phyloP scores from a whole-genome alignment of 2,797 vertebrate species.

The Anas georgica region DNA sequence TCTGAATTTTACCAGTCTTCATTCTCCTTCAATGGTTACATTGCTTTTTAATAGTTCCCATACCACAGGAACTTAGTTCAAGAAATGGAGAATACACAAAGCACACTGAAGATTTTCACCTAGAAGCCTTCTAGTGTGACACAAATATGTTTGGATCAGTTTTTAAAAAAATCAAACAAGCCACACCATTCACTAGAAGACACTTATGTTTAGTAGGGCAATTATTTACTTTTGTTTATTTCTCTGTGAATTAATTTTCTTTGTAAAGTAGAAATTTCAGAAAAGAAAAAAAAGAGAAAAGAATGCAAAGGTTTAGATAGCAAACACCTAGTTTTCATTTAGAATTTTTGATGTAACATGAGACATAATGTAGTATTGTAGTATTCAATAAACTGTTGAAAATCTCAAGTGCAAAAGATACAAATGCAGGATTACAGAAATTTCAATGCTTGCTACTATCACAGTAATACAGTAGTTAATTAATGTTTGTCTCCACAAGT shows the following conservation, averaged over 20 bases:
- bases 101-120: neutral
- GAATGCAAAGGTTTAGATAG: neutral
- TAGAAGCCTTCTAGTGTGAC: neutral
- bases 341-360: neutral
- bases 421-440: neutral
- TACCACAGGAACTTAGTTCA: neutral
- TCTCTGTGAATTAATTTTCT: neutral
- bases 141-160: neutral
- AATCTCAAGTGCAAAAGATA: neutral
- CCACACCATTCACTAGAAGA: neutral
- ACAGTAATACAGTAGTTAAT: neutral
- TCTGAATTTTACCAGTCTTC: slow-evolving; percentile 1
- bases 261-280: neutral
- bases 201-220: neutral
- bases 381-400: neutral
- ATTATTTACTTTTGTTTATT: neutral
- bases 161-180: neutral
- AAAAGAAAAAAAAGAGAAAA: neutral
- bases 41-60: slow-evolving; percentile 35
- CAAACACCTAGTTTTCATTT: neutral
- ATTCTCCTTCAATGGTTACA: slow-evolving; percentile 29
- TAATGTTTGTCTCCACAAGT: neutral
- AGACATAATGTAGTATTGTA: neutral
- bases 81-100: neutral
- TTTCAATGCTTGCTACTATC: neutral